A percentile compares a stretch with the other conserved stretches of the same genome.
These are phyloP conservation scores for Philonicus albiceps DNA, from an alignment of 2,888 invertebrate genomes.

Conservation along the genomic window DNA sequence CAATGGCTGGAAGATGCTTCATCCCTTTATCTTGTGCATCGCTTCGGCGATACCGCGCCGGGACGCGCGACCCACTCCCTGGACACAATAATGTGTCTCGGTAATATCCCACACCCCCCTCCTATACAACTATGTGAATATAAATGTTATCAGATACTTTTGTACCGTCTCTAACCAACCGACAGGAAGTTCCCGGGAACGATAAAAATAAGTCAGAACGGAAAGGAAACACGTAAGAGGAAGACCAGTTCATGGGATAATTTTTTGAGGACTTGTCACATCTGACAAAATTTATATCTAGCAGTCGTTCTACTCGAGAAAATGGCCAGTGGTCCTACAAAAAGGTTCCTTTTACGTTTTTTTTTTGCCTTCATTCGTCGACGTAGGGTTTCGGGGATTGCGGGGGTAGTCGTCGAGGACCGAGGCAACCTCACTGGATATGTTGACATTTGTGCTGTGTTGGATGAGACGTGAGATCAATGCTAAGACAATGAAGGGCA, in stretches of 20 bases:
- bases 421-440: neutral
- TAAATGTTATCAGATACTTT: slow-evolving; percentile 34
- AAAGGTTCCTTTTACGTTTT: neutral
- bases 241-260: neutral
- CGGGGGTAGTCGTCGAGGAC: neutral
- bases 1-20: neutral
- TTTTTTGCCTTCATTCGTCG: neutral
- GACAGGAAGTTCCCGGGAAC: neutral
- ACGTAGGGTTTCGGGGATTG: neutral
- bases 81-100: neutral
- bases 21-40: slow-evolving; percentile 17
- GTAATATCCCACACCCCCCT: neutral
- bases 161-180: neutral
- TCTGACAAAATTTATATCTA: slow-evolving; percentile 31
- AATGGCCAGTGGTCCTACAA: slow-evolving; percentile 1
- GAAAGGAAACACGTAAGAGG: slow-evolving; percentile 7
- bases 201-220: slow-evolving; percentile 1
- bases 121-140: slow-evolving; percentile 12
- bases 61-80: neutral
- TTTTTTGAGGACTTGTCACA: slow-evolving; percentile 38
- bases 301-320: neutral
- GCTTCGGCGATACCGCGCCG: neutral
- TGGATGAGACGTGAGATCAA: slow-evolving; percentile 17
- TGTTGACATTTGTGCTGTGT: slow-evolving; percentile 25
- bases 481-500: slow-evolving; percentile 4